Base-by-base conservation (phyloP, 2,888 invertebrate genomes). In the Drosophila trichaetosa region DNA sequence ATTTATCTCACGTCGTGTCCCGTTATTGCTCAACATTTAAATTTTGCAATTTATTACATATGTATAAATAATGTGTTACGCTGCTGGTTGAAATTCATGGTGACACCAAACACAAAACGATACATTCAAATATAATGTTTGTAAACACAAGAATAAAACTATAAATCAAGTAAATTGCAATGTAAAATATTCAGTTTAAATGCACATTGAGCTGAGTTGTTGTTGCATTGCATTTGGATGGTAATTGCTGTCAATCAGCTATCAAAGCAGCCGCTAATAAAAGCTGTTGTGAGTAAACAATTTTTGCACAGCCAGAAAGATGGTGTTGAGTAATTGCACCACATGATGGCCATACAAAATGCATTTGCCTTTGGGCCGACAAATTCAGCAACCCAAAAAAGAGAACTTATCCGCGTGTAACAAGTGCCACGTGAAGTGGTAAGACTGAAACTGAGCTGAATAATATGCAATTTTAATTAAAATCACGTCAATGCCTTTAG, bases 1-100 rank as follows among this genome's bases (percentile, higher is more conserved):
- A 83, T 80, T 83, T 80, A 85, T 80, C 83, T 80, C 80, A 76
- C 62, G 29, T 48, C 53, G 62, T 53, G 57, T 24, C 49, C 24
- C 21, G 67, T 79, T 69, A 70, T 70, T 65, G 76, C 83, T 53
- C 68, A 60, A 69, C 74, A 63, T 57, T 51, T 46, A 56, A 67
- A 66, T 66, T 33, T 53, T 21, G n/a, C 46, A 54, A 56, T 34
- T 67, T 60, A 10, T 13, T 67, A 34, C 49, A 65, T 34, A 38
- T 64, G 64, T 13, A n/a, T 27, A 27, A 27, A 65, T 51, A 40
- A 64, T 29, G 18, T 51, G 11, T 13, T 29, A 11, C 18, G n/a
- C 8, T 16, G 46, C 21, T 24, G 16, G 13, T 8, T 24, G 4
- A 16, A 16, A 24, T 24, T 24, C 2, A 24, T 24, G 24, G 46